phyloP scores from a whole-genome alignment of 2,888 invertebrate species.

The Leucoma salicis region DNA sequence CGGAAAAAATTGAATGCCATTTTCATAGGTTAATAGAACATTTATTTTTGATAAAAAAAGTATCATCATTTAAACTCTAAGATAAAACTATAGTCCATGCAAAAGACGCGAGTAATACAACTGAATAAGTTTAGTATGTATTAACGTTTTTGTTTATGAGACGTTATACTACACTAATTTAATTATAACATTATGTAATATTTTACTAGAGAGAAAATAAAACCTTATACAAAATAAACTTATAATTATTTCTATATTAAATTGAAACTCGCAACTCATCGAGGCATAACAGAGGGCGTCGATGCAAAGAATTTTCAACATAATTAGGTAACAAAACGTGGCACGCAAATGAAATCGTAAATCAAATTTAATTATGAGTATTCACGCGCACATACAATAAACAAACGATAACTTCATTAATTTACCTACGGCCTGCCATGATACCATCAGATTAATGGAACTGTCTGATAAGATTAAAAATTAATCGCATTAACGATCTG shows the following conservation, averaged over 20 bases:
- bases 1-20: too few species aligned
- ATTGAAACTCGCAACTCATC: neutral
- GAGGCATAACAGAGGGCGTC: conserved; percentile 35
- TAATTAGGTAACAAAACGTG: conserved; percentile 35
- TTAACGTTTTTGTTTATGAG: too few species aligned
- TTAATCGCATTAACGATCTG: conserved; percentile 62
- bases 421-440: conserved; percentile 15
- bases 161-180: too few species aligned
- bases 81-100: too few species aligned
- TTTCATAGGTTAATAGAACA: too few species aligned
- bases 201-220: too few species aligned
- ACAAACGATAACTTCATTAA: conserved; percentile 51
- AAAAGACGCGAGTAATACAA: too few species aligned
- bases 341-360: conserved; percentile 41
- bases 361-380: conserved; percentile 44
- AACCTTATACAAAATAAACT: too few species aligned
- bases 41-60: too few species aligned
- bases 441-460: conserved; percentile 27
- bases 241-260: neutral
- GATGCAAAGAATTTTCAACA: conserved; percentile 27
- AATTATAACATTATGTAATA: too few species aligned
- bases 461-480: conserved; percentile 61
- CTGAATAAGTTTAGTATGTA: too few species aligned
- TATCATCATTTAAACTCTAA: too few species aligned
- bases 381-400: conserved; percentile 35